Conservation (phyloP, 2,888 invertebrate species). For the Isotomurus palustris region DNA sequence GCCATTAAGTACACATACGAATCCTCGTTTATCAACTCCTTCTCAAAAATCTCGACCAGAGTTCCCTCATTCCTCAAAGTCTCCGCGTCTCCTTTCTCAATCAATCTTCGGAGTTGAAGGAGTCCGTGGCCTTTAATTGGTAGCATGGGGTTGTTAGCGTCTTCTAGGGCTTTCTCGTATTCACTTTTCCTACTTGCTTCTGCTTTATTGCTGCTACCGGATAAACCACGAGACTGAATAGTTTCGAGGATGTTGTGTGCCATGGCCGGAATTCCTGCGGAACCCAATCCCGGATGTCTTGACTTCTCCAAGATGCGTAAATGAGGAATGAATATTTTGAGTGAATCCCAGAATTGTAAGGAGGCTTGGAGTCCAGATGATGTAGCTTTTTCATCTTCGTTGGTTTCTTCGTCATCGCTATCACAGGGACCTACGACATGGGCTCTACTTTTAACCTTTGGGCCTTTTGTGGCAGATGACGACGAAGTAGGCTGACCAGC, state of each 20-base stretch:
- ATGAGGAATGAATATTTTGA: conserved; percentile 32
- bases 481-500: too few species aligned
- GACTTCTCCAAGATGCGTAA: conserved; percentile 21
- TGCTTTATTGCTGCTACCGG: conserved; percentile 33
- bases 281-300: conserved; percentile 12
- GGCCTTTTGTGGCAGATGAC: neutral
- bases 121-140: conserved; percentile 80
- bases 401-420: neutral
- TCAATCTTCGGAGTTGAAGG: conserved; percentile 65
- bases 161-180: conserved; percentile 61
- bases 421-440: neutral
- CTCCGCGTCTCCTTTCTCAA: conserved; percentile 62
- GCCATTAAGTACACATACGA: conserved; percentile 77
- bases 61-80: conserved; percentile 62
- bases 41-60: conserved; percentile 67
- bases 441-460: neutral
- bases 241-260: conserved; percentile 33
- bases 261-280: conserved; percentile 27
- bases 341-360: conserved; percentile 26
- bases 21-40: conserved; percentile 70
- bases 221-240: conserved; percentile 32
- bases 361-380: too few species aligned
- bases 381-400: conserved; percentile 9
- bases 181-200: conserved; percentile 49
- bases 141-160: conserved; percentile 65